Evolutionary conservation across 2,797 vertebrate genomes (phyloP).

Genomic region (Lithobates pipiens): DNA sequence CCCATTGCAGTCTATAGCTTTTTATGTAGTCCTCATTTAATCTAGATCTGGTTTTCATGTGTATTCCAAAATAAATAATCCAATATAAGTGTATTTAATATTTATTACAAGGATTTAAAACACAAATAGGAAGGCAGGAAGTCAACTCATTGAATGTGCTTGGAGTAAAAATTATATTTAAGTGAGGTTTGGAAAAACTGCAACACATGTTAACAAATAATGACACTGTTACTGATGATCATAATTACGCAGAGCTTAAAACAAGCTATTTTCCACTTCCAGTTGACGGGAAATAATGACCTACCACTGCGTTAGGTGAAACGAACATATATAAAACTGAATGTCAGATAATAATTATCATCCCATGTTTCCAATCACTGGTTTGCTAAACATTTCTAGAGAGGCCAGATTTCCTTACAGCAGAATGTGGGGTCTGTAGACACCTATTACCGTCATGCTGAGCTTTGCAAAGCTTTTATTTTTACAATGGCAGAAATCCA

Average conservation of each 20-base stretch:
- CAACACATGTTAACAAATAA: slow-evolving; percentile 45
- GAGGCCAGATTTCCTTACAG: slow-evolving; percentile 1
- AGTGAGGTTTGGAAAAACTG: not conserved
- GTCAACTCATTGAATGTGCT: not conserved
- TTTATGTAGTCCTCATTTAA: too few species aligned
- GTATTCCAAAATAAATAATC: too few species aligned
- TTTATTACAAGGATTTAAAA: too few species aligned
- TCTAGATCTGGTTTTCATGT: too few species aligned
- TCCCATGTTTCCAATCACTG: slow-evolving; percentile 41
- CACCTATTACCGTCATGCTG: slow-evolving; percentile 14
- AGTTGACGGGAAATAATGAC: slow-evolving; percentile 63
- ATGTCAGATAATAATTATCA: slow-evolving; percentile 12
- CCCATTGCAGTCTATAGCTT: too few species aligned
- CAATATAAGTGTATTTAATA: too few species aligned
- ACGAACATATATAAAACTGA: slow-evolving; percentile 51
- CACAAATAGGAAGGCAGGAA: too few species aligned
- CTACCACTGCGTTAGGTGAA: slow-evolving; percentile 36
- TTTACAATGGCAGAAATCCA: slow-evolving; percentile 16
- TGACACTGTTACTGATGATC: slow-evolving; percentile 46
- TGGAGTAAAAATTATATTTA: not conserved
- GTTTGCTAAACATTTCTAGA: slow-evolving; percentile 39
- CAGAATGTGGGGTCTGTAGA: slow-evolving; percentile 5
- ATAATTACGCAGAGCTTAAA: slow-evolving; percentile 64
- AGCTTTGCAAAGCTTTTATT: slow-evolving; percentile 7
- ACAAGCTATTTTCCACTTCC: slow-evolving; percentile 58